Conservation (phyloP, 2,888 invertebrate genomes). For the Pharmacophagus antenor region DNA sequence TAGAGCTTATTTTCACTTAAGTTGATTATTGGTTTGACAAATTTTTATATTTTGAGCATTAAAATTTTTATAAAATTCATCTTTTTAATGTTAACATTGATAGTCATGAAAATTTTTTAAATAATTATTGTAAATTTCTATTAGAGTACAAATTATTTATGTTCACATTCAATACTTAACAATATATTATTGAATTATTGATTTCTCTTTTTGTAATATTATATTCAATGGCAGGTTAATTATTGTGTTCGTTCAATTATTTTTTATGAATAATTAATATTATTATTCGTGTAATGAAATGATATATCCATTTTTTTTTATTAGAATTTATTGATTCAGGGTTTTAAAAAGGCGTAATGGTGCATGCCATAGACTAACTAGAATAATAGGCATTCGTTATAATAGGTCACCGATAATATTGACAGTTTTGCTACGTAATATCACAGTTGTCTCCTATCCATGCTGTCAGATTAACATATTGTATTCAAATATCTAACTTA, state of each 20-base stretch:
- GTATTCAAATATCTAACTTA: slow-evolving; percentile 14
- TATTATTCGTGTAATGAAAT: slow-evolving; percentile 25
- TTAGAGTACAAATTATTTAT: slow-evolving; percentile 77
- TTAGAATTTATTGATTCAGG: slow-evolving; percentile 56
- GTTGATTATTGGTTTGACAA: slow-evolving; percentile 56
- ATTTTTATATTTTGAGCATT: slow-evolving; percentile 41
- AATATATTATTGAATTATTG: slow-evolving; percentile 38
- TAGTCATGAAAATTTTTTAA: slow-evolving; percentile 43
- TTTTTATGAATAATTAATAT: slow-evolving; percentile 21
- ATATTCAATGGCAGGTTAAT: slow-evolving; percentile 15
- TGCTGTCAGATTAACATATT: slow-evolving; percentile 17
- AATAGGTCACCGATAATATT: slow-evolving; percentile 27
- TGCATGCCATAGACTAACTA: slow-evolving; percentile 75
- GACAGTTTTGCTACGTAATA: slow-evolving; percentile 16
- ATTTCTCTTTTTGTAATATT: slow-evolving; percentile 20
- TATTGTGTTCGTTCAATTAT: slow-evolving; percentile 26
- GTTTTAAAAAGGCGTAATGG: slow-evolving; percentile 59
- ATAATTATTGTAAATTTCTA: slow-evolving; percentile 53
- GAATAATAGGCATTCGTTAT: slow-evolving; percentile 49
- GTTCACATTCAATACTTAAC: slow-evolving; percentile 54
- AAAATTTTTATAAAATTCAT: slow-evolving; percentile 33
- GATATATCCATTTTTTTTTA: slow-evolving; percentile 35
- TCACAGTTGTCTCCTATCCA: slow-evolving; percentile 36
- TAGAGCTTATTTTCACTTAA: slow-evolving; percentile 37
- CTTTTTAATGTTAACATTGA: slow-evolving; percentile 46